These are phyloP conservation scores for Bombyx mori DNA, from an alignment of 1,140 invertebrate genomes.

Conservation along the genomic window DNA sequence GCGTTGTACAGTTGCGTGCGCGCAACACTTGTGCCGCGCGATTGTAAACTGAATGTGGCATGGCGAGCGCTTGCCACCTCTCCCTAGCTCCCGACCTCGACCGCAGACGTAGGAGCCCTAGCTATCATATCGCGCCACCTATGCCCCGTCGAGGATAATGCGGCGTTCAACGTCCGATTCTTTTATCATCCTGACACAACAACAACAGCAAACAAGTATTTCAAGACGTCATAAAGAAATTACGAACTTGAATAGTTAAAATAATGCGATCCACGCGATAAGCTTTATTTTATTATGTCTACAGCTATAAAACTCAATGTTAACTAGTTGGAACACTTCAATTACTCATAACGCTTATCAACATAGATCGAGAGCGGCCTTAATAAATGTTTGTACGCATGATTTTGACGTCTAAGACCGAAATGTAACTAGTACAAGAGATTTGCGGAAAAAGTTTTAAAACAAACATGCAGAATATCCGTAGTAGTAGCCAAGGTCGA, in stretches of 20 bases:
- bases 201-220: too few relatives aligned
- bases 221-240: too few relatives aligned
- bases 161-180: slow-evolving; percentile 42
- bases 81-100: slow-evolving; percentile 55
- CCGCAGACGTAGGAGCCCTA: slow-evolving; percentile 38
- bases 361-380: too few relatives aligned
- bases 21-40: slow-evolving; percentile 59
- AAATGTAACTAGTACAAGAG: slow-evolving; percentile 1
- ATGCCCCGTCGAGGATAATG: slow-evolving; percentile 49
- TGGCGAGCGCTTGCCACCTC: slow-evolving; percentile 47
- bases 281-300: too few relatives aligned
- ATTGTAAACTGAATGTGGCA: slow-evolving; percentile 52
- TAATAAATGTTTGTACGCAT: too few relatives aligned
- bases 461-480: slow-evolving; percentile 47
- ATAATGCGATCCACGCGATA: too few relatives aligned
- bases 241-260: too few relatives aligned
- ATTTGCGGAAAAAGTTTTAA: slow-evolving; percentile 54
- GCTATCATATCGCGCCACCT: slow-evolving; percentile 54
- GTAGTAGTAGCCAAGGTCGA: slow-evolving; percentile 49
- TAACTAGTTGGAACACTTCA: too few relatives aligned
- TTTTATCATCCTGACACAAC: not conserved
- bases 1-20: slow-evolving; percentile 47
- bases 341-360: too few relatives aligned
- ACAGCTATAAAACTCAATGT: too few relatives aligned
- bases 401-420: too few relatives aligned